Evolutionary conservation across 2,888 invertebrate species (phyloP).

Genomic region (Conus canariensis): DNA sequence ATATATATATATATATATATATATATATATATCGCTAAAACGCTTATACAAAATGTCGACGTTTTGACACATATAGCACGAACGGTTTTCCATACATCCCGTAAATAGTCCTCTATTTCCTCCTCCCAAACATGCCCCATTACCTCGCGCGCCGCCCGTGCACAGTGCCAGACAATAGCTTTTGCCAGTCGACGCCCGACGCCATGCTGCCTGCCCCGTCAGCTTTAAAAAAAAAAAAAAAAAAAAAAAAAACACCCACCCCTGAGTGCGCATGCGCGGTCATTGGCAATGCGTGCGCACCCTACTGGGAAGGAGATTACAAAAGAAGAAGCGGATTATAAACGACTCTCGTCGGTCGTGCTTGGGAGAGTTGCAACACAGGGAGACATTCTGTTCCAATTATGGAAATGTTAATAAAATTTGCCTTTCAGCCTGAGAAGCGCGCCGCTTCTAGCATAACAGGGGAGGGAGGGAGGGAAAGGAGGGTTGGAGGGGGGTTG

Average conservation of each 20-base stretch:
- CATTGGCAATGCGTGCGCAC: background rate
- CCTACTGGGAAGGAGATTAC: slow-evolving; percentile 37
- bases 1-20: no score
- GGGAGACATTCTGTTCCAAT: slow-evolving; percentile 29
- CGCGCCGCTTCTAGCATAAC: no score
- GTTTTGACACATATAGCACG: background rate
- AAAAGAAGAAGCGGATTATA: slow-evolving; percentile 33
- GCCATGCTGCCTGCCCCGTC: background rate
- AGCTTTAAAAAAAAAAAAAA: background rate
- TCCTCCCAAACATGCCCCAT: slow-evolving; percentile 22
- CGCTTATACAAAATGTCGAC: no score
- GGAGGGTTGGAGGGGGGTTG: background rate
- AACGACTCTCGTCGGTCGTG: slow-evolving; percentile 31
- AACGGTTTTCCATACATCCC: background rate
- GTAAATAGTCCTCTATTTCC: no score
- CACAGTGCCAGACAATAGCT: slow-evolving; percentile 13
- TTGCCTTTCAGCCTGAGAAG: background rate
- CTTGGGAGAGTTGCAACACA: slow-evolving; percentile 11
- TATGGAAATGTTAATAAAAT: slow-evolving; percentile 26
- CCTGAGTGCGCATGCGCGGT: slow-evolving; percentile 32
- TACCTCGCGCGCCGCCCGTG: slow-evolving; percentile 32
- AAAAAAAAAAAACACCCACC: background rate
- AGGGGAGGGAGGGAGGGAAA: background rate
- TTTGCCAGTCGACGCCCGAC: background rate
- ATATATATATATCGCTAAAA: no score